Conservation (phyloP, 2,888 invertebrate species). For the Apodemia duryi region DNA sequence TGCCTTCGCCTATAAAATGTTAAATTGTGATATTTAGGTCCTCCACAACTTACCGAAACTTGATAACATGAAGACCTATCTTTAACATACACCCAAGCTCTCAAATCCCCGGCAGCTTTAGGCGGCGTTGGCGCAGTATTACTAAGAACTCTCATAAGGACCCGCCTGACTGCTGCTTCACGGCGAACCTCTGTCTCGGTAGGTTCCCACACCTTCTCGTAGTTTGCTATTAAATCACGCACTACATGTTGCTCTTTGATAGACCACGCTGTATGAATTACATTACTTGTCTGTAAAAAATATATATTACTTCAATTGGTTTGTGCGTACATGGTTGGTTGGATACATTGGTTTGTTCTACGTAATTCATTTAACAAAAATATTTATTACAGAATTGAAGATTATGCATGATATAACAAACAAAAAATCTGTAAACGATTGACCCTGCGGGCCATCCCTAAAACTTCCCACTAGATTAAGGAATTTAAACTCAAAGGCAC, state of each 20-base stretch:
- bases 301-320: background rate
- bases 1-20: too few relatives aligned
- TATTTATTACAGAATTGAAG: too few relatives aligned
- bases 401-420: too few relatives aligned
- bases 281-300: slow-evolving; percentile 50
- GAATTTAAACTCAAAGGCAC: too few relatives aligned
- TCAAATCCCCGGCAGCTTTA: slow-evolving; percentile 87
- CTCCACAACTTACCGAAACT: slow-evolving; percentile 69
- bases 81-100: slow-evolving; percentile 87
- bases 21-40: too few relatives aligned
- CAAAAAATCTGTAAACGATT: too few relatives aligned
- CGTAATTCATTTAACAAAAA: too few relatives aligned
- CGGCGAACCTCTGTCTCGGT: slow-evolving; percentile 85
- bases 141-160: slow-evolving; percentile 84
- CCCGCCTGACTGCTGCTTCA: slow-evolving; percentile 87
- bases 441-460: too few relatives aligned
- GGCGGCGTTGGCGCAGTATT: slow-evolving; percentile 79
- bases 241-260: slow-evolving; percentile 86
- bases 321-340: too few relatives aligned
- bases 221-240: slow-evolving; percentile 86
- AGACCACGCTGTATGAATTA: slow-evolving; percentile 79
- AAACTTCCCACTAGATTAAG: too few relatives aligned
- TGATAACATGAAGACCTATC: slow-evolving; percentile 77
- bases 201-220: slow-evolving; percentile 89
- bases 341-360: too few relatives aligned